Conservation (phyloP, 92 coral and sea anemone species). For the Umimayanthus kanabou region DNA sequence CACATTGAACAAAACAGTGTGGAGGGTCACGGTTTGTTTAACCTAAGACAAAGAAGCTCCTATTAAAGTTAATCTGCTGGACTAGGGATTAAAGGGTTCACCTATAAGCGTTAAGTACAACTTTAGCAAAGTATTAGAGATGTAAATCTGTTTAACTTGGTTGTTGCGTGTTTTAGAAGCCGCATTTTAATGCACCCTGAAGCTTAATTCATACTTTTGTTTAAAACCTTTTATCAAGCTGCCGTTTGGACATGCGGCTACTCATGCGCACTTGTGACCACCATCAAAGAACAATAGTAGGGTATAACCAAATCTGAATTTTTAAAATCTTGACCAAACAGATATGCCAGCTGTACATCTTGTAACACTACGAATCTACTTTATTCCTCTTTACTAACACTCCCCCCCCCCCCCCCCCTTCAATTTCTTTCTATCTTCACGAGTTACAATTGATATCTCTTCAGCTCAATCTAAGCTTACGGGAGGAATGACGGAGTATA, state of each 20-base stretch:
- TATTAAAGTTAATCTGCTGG: no score
- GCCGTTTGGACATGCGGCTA: neutral
- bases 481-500: constrained; percentile 7
- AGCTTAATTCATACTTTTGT: neutral
- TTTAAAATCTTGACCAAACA: neutral
- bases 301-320: neutral
- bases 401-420: neutral
- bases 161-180: neutral
- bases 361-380: neutral
- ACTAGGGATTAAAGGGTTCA: no score
- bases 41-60: no score
- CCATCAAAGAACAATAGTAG: neutral
- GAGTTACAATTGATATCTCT: neutral
- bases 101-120: no score
- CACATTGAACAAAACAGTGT: no score
- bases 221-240: neutral
- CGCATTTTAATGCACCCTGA: neutral
- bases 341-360: neutral
- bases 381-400: no score
- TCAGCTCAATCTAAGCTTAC: neutral
- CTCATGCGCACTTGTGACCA: neutral
- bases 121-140: neutral
- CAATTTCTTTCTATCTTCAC: neutral
- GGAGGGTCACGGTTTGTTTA: no score
- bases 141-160: neutral